Base-by-base conservation (phyloP, 2,888 invertebrate genomes). In the Sarcophaga subvicina region DNA sequence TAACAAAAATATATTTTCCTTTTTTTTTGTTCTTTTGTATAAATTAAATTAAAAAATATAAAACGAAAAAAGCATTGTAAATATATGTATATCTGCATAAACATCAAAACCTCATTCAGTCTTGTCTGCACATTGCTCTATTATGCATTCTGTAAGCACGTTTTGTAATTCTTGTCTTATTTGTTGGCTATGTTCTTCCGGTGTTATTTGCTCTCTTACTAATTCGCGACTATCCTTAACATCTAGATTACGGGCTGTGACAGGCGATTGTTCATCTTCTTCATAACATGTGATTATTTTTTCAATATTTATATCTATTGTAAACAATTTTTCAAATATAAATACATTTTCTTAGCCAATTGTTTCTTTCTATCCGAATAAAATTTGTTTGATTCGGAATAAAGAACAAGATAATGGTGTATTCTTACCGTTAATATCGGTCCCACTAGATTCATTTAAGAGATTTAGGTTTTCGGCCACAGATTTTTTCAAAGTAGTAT, bases 401-500 rank as follows among this genome's bases (percentile, higher is more conserved):
- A 37, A 37, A 37, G 37, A 10, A 37, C 10, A 37, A 37, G 37
- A 37, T 10, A 37, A 2, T 10, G 37, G 0, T 10, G 37, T 10
- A 37, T 8, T 37, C 37, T 37, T 37, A 37, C 64, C 66, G 11
- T 17, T 67, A 54, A 37, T 67, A 45, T 47, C 64, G 11, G 37
- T 37, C 2, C 14, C 71, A 22, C 20, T 54, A 4, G 22, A 11
- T n/a, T 80, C 12, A 67, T 81, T 84, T 27, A 87, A 60, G 20
- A 45, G 54, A 17, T 73, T 88, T 49, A 87, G 37, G 54, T 88
- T 85, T 8, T 85, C 82, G 12, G 71, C 45, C 3, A 87, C 71
- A 11, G 77, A 78, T n/a, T 89, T 88, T 1, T 83, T 72, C 11
- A 89, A 72, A 70, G 88, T 88, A 0, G 81, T 82, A 49, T 86